Conservation (phyloP, 2,888 invertebrate genomes). For the Idaea dimidiata region DNA sequence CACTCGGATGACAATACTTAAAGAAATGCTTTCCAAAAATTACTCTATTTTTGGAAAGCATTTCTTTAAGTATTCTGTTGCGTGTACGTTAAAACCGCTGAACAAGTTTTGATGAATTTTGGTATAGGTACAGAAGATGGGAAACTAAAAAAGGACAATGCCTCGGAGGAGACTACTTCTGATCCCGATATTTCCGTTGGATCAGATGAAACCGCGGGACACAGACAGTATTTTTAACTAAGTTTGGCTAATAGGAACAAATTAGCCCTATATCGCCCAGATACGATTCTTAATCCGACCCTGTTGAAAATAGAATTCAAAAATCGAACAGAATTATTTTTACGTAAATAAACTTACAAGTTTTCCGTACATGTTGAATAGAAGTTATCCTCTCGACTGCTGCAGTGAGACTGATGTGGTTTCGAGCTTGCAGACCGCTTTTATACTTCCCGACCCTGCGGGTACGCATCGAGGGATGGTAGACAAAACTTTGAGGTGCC, state of each 20-base stretch:
- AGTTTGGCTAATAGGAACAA: background rate
- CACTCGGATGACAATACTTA: no score
- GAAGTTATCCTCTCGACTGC: constrained; percentile 66
- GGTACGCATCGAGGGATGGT: background rate
- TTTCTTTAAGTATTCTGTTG: no score
- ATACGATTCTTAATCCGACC: background rate
- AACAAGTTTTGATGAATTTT: no score
- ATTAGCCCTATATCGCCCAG: background rate
- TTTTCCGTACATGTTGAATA: constrained; percentile 67
- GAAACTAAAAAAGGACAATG: no score
- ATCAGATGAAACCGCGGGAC: background rate
- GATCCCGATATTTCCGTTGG: no score
- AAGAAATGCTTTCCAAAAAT: no score
- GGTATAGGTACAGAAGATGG: no score
- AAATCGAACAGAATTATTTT: background rate
- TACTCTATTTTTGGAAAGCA: no score
- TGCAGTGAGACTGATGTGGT: constrained; percentile 66
- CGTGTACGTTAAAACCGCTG: no score
- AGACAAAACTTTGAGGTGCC: constrained; percentile 13
- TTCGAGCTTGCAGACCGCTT: constrained; percentile 24
- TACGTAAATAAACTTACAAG: constrained; percentile 44
- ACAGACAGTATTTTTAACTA: no score
- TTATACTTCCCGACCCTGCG: constrained; percentile 32
- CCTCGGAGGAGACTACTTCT: no score
- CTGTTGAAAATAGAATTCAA: background rate